These are phyloP conservation scores for Morpho deidamia DNA, from an alignment of 2,888 invertebrate species.

Conservation along the genomic window DNA sequence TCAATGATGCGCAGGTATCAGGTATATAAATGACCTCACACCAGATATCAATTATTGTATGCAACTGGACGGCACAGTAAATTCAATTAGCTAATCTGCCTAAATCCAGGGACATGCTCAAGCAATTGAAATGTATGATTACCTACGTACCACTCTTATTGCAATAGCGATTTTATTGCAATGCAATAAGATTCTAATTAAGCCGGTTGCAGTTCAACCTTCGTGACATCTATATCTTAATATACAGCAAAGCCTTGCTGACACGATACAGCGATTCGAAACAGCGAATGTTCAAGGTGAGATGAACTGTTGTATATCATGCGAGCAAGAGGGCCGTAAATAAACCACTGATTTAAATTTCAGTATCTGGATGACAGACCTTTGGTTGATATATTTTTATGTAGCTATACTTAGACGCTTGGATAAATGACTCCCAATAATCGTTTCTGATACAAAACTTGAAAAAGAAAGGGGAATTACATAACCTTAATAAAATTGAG, in stretches of 20 bases:
- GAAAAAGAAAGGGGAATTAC: too few relatives aligned
- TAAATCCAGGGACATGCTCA: constrained; percentile 11
- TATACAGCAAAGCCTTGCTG: constrained; percentile 5
- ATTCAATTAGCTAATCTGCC: constrained; percentile 17
- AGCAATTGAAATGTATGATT: constrained; percentile 8
- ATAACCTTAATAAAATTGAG: too few relatives aligned
- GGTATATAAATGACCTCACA: too few relatives aligned
- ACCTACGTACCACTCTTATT: background rate
- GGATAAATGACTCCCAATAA: background rate
- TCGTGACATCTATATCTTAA: constrained; percentile 1
- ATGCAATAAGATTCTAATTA: background rate
- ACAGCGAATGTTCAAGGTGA: background rate
- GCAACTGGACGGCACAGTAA: background rate
- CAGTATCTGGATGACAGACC: too few relatives aligned
- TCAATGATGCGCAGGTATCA: too few relatives aligned
- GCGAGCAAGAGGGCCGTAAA: too few relatives aligned
- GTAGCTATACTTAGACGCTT: too few relatives aligned
- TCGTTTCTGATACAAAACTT: too few relatives aligned
- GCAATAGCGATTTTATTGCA: background rate
- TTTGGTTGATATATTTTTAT: background rate
- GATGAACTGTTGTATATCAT: background rate
- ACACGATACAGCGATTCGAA: background rate
- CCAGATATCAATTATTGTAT: background rate
- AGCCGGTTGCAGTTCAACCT: background rate
- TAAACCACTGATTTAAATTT: too few relatives aligned